Evolutionary conservation across 2,888 invertebrate species (phyloP), one percentile per base, ranked within the genome.

Genomic region (Andrena flavipes): DNA sequence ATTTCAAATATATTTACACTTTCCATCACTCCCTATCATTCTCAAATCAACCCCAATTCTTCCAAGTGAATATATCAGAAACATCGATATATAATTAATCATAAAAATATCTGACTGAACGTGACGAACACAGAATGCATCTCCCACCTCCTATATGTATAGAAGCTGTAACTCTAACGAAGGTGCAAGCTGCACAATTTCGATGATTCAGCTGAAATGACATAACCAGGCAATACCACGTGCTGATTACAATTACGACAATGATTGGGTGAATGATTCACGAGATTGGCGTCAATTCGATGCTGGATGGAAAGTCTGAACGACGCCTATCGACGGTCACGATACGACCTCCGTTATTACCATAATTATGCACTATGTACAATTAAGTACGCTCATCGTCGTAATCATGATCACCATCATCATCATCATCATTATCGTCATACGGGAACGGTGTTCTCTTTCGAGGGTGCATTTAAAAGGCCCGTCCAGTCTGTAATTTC

Each of bases 371-470:
- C 64, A 30, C 76, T 70, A 69, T 67, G 77, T 70, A 76, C 85
- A 87, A 87, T 87, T 85, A 87, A 84, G 82, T 71, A 62, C 62
- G 33, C 75, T 74, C 80, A 76, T 79, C 77, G 78, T 68, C 33
- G 80, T 71, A 48, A 78, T 85, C 82, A 73, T 82, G 87, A 87
- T 84, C 79, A 77, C 77, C 68, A 72, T 69, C 77, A 84, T 84
- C 76, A 51, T 62, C 35, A 74, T 84, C 76, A 74, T 82, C 74
- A 74, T 76, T 68, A 54, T 35, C 59, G 30, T 67, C 70, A 42
- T 59, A 5, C 60, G n/a, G 29, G 76, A 56, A 29, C 30, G 35
- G 67, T 67, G 73, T 70, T 76, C 74, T 54, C 59, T 33, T 76
- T 64, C 67, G 76, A 75, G 84, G 73, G 74, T 76, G 71, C 80